Conservation (phyloP, 2,797 vertebrate genomes). For the Tenualosa ilisha region DNA sequence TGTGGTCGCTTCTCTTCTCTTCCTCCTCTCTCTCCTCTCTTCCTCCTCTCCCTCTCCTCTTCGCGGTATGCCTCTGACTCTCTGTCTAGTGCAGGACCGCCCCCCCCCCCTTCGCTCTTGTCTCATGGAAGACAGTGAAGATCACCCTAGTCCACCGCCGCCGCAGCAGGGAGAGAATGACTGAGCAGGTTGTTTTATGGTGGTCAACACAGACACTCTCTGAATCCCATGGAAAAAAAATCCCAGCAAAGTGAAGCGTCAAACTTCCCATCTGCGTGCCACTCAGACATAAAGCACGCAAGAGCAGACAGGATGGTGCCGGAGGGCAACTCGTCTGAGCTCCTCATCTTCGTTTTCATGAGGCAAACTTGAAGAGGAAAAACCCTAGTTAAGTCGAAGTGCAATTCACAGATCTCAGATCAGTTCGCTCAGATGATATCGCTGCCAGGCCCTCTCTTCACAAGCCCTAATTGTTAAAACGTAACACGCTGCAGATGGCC, state of each 20-base stretch:
- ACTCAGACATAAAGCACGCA: background rate
- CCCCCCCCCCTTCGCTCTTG: background rate
- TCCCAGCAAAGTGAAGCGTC: background rate
- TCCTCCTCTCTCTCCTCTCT: background rate
- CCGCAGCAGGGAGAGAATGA: slow-evolving; percentile 2
- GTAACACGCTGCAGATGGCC: slow-evolving; percentile 4
- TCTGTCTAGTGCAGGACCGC: background rate
- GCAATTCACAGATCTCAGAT: background rate
- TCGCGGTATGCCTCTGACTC: background rate
- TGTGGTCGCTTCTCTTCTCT: background rate
- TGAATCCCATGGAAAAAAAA: background rate
- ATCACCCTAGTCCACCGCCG: background rate
- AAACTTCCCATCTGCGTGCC: background rate
- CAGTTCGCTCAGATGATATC: background rate
- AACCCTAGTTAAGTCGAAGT: background rate
- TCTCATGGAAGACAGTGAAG: slow-evolving; percentile 5
- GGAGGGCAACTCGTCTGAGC: background rate
- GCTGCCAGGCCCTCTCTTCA: background rate
- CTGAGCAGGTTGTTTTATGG: background rate
- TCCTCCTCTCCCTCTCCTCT: background rate
- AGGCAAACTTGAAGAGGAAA: background rate
- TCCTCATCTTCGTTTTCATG: slow-evolving; percentile 16
- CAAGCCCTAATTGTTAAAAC: slow-evolving; percentile 13
- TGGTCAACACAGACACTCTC: background rate
- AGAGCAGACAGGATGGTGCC: background rate